Conservation (phyloP, 1,140 invertebrate genomes). For the Drosophila micromelanica region DNA sequence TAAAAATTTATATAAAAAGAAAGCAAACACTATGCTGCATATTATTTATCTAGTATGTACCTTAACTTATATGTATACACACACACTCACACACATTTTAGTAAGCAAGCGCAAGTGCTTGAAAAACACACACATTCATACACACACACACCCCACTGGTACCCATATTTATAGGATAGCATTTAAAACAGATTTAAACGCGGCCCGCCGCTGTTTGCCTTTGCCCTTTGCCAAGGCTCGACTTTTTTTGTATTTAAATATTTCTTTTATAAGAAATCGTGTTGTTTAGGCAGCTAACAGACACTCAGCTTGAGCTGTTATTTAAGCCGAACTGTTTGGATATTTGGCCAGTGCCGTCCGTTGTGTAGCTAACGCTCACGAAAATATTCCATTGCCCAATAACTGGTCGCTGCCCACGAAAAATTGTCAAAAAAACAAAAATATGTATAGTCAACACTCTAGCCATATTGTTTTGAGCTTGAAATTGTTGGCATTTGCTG, state of each 20-base stretch:
- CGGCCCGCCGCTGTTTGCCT: constrained; percentile 21
- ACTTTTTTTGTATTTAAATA: background rate
- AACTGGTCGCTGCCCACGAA: constrained; percentile 21
- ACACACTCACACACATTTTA: constrained; percentile 37
- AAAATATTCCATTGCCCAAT: background rate
- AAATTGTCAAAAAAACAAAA: background rate
- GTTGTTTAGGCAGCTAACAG: constrained; percentile 29
- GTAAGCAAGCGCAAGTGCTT: constrained; percentile 55
- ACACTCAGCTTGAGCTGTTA: constrained; percentile 50
- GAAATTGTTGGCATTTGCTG: constrained; percentile 17
- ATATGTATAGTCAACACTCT: constrained; percentile 16
- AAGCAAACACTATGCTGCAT: constrained; percentile 64
- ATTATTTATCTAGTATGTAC: constrained; percentile 78
- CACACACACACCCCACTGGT: constrained; percentile 32
- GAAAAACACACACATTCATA: constrained; percentile 52
- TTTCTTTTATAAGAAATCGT: background rate
- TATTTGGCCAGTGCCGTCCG: constrained; percentile 40
- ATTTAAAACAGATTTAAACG: constrained; percentile 53
- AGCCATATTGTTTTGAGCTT: constrained; percentile 18
- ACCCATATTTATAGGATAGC: constrained; percentile 57
- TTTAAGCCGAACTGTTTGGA: constrained; percentile 56
- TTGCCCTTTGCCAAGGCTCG: constrained; percentile 32
- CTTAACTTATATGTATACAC: constrained; percentile 66
- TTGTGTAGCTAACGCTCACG: background rate
- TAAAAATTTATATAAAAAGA: constrained; percentile 38